Base-by-base conservation (phyloP, 2,797 vertebrate genomes). In the Oreochromis mossambicus region DNA sequence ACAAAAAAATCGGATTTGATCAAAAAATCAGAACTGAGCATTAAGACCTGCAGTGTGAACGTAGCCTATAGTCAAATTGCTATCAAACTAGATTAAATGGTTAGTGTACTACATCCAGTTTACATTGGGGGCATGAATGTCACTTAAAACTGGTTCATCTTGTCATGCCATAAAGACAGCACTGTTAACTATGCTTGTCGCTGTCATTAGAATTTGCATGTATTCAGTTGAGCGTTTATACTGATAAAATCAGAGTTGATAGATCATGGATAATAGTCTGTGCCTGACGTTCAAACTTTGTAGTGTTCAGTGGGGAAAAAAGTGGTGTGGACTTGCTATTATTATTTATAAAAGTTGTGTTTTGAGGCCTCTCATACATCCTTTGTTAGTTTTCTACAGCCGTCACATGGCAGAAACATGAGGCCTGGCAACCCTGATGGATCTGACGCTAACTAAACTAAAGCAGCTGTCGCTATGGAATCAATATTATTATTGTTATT, bases 291-390 rank as follows among this genome's bases (percentile, higher is more conserved):
- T 26, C 21, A 70, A 24, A 68, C 1, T 15, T 10, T 32, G 26
- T 21, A 52, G 51, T 61, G 5, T 4, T 34, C 56, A 61, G 32
- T 61, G 32, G 15, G 0, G 56, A 17, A 15, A 0, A 7, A 32
- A 58, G 15, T 61, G 15, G 15, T 4, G 56, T 61, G 29, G 29
- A 19, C 56, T 61, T 61, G 9, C 56, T 61, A 61, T 19, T 61
- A 34, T 61, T 61, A 7, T 19, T 61, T 34, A 61, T n/a, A 36
- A 61, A 61, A 66, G n/a, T 66, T 14, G 34, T 21, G 34, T 21
- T 43, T 26, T 68, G 38, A 43, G 38, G 38, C 13, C 32, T 61
- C 56, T 61, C 6, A 36, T 32, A 36, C 10, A 17, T 70, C 21
- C 8, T 66, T 38, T 68, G 63, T 63, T 66, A 15, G 14, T 43